These are phyloP conservation scores for Sceloporus undulatus DNA, from an alignment of 2,113 vertebrate genomes.

Conservation along the genomic window DNA sequence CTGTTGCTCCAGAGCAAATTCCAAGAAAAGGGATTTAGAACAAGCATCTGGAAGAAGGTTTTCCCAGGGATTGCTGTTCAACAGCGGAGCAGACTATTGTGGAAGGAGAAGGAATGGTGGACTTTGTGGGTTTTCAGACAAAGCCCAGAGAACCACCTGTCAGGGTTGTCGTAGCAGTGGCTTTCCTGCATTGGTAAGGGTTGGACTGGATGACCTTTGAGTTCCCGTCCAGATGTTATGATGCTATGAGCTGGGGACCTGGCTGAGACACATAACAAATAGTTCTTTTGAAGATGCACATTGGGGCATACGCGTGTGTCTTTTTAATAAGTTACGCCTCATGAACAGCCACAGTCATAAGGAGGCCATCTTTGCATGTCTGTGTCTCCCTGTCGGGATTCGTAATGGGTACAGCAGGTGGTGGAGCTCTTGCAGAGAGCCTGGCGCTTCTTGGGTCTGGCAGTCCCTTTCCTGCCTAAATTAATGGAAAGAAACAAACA, in stretches of 20 bases:
- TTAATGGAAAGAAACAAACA: background rate
- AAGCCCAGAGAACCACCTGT: background rate
- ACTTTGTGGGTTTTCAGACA: background rate
- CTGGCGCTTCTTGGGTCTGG: background rate
- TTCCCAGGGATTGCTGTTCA: background rate
- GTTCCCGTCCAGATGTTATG: too few relatives aligned
- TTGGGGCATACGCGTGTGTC: too few relatives aligned
- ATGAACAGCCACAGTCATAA: background rate
- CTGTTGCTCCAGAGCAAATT: background rate
- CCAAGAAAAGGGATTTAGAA: background rate
- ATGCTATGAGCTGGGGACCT: background rate
- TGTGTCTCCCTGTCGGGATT: background rate
- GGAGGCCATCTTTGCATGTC: background rate
- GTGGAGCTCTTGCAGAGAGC: background rate
- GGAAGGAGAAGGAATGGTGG: background rate
- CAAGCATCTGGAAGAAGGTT: background rate
- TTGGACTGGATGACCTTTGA: background rate
- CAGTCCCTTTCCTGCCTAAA: background rate
- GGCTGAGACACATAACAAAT: background rate
- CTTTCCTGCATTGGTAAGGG: background rate
- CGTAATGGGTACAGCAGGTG: background rate
- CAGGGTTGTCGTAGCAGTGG: background rate
- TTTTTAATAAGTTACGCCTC: constrained; percentile 11
- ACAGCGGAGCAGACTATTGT: background rate
- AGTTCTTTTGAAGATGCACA: background rate